These are phyloP conservation scores for Chironomus tepperi DNA, from an alignment of 1,140 invertebrate genomes.

Conservation along the genomic window DNA sequence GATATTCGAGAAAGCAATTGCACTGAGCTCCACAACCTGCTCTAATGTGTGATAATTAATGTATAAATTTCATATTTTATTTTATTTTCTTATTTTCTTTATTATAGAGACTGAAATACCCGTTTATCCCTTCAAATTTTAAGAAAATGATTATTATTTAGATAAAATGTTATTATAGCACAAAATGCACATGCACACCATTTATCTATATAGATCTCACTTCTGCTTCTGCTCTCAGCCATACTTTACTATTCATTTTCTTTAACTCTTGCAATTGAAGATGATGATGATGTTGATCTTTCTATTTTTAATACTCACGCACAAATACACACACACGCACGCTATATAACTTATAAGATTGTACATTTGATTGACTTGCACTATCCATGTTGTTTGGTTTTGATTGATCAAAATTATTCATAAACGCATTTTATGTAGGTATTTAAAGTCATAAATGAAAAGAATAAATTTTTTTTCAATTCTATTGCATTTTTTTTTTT, in stretches of 20 bases:
- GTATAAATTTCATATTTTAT: not conserved
- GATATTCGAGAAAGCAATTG: not conserved
- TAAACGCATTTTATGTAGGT: not conserved
- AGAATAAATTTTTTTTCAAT: not conserved
- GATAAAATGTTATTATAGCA: not conserved
- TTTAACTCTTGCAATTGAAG: no score
- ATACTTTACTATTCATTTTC: no score
- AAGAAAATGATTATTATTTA: no score
- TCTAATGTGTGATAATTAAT: not conserved
- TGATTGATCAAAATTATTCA: no score
- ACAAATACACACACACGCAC: not conserved
- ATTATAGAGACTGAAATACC: slow-evolving; percentile 18
- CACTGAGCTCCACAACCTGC: not conserved
- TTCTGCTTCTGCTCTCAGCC: not conserved
- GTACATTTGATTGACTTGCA: no score
- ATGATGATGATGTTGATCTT: no score
- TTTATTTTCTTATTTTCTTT: slow-evolving; percentile 6
- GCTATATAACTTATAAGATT: no score
- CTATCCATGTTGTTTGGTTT: no score
- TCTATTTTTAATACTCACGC: not conserved
- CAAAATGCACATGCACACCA: not conserved
- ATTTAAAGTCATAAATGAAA: slow-evolving; percentile 16
- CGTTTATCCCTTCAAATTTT: not conserved
- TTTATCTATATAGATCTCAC: not conserved
- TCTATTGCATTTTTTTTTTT: not conserved